phyloP scores from a whole-genome alignment of 2,888 invertebrate species.

The Linnaemya vulpina region DNA sequence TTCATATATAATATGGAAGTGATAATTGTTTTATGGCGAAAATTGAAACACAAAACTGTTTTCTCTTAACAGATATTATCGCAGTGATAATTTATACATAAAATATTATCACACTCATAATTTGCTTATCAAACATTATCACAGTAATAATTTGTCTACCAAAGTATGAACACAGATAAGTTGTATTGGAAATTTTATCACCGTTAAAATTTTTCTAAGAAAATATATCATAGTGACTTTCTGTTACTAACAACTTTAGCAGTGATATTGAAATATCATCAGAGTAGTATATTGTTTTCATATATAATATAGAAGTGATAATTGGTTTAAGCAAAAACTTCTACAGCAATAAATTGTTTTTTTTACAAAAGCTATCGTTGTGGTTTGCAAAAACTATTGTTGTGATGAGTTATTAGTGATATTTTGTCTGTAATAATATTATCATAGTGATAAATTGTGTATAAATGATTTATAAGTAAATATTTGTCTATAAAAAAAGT shows the following conservation, averaged over 20 bases:
- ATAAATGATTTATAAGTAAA: not conserved
- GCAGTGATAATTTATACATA: not conserved
- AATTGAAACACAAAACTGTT: no score
- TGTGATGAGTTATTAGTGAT: no score
- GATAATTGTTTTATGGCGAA: no score
- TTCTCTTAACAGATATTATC: not conserved
- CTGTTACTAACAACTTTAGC: no score
- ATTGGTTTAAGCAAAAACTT: no score
- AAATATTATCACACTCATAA: constrained; percentile 4
- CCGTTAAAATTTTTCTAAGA: not conserved
- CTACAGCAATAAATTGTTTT: no score
- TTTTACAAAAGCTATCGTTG: no score
- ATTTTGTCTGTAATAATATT: not conserved
- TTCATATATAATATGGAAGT: no score
- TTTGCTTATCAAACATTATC: not conserved
- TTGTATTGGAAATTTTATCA: not conserved
- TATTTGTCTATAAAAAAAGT: not conserved
- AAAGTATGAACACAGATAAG: not conserved
- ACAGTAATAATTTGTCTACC: not conserved
- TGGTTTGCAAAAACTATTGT: no score
- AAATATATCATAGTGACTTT: no score
- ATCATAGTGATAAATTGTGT: not conserved
- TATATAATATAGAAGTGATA: no score
- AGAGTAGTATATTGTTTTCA: not conserved
- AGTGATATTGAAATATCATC: not conserved